These are phyloP conservation scores for Sturnus vulgaris DNA, from an alignment of 2,113 vertebrate genomes.

Conservation along the genomic window DNA sequence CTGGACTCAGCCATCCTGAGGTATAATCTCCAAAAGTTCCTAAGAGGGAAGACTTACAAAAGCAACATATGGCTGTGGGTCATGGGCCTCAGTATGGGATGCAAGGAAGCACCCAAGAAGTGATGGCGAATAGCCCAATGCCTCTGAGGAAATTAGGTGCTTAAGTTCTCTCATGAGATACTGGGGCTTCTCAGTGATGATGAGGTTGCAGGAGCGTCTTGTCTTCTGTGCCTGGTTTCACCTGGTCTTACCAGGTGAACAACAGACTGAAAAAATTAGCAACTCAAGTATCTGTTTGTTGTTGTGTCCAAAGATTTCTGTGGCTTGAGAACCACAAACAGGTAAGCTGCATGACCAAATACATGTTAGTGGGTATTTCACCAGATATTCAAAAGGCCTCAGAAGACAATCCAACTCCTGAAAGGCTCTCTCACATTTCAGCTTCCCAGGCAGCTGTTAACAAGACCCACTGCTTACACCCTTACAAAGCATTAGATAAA, in stretches of 20 bases:
- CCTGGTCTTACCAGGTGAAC: not conserved
- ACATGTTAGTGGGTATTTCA: not conserved
- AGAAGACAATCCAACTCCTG: not conserved
- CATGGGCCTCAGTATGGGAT: not conserved
- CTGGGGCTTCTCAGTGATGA: not conserved
- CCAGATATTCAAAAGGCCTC: not conserved
- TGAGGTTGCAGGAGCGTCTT: not conserved
- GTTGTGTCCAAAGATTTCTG: not conserved
- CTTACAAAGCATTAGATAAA: not conserved
- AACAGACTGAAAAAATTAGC: not conserved
- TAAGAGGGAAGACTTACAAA: not conserved
- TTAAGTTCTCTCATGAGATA: not conserved
- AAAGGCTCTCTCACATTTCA: not conserved
- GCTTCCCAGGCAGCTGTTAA: not conserved
- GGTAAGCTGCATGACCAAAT: not conserved
- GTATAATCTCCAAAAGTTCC: not conserved
- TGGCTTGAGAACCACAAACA: not conserved
- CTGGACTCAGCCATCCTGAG: not conserved
- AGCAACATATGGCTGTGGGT: not conserved
- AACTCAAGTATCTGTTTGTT: not conserved
- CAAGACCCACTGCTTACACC: not conserved
- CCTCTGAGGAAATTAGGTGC: not conserved
- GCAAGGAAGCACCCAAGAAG: not conserved
- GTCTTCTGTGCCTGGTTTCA: not conserved
- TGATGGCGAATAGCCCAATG: accelerated